Conservation (phyloP, 2,113 vertebrate species). For the Alectura lathami region DNA sequence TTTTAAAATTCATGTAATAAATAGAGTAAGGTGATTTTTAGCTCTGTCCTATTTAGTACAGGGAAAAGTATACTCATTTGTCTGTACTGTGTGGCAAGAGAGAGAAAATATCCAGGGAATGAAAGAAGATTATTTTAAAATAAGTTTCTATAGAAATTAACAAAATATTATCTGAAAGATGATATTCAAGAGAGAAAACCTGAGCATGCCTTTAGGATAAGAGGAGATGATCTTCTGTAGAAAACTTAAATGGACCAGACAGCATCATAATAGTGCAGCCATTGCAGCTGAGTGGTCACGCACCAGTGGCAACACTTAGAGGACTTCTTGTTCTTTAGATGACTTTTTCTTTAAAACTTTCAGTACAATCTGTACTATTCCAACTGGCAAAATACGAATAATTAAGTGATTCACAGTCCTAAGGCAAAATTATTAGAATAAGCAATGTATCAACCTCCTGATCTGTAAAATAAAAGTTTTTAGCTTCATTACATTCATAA, state of each 20-base stretch:
- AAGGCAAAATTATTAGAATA: background rate
- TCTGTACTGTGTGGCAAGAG: background rate
- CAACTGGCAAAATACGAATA: background rate
- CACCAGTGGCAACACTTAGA: background rate
- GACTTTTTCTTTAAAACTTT: background rate
- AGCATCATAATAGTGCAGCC: background rate
- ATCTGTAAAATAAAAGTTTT: background rate
- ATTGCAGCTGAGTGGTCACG: background rate
- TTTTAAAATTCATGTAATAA: background rate
- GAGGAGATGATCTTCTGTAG: background rate
- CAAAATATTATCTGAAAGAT: background rate
- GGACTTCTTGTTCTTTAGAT: background rate
- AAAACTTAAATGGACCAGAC: background rate
- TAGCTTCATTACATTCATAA: background rate
- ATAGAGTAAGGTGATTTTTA: background rate
- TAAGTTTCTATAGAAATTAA: background rate
- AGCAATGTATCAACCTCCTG: background rate
- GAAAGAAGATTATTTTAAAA: background rate
- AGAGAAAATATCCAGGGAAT: background rate
- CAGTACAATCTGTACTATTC: background rate
- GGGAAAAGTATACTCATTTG: background rate
- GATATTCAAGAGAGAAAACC: background rate
- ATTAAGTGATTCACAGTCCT: background rate
- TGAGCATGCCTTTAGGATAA: background rate
- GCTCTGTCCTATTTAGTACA: background rate